Conservation (phyloP, 2,113 vertebrate genomes). For the Mugil cephalus region DNA sequence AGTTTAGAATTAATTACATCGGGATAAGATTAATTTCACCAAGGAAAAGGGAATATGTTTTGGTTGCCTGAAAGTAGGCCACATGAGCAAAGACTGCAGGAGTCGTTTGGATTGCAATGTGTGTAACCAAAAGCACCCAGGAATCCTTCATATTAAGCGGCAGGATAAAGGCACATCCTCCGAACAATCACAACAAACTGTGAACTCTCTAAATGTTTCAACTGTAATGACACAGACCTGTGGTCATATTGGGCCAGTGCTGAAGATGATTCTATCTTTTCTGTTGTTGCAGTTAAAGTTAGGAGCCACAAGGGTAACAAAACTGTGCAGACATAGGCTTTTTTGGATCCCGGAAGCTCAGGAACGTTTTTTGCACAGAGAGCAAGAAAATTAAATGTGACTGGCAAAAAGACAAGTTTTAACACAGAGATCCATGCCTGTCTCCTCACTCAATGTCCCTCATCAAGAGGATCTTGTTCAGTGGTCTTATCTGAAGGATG, state of each 20-base stretch:
- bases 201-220: not conserved
- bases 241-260: constrained; percentile 7
- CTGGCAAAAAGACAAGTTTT: not conserved
- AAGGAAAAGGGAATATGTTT: too few relatives aligned
- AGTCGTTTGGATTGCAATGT: not conserved
- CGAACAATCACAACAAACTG: not conserved
- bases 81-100: constrained; percentile 5
- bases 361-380: constrained; percentile 12
- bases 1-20: too few relatives aligned
- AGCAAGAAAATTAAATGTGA: not conserved
- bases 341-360: constrained; percentile 2
- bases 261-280: not conserved
- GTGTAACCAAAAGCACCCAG: constrained; percentile 7
- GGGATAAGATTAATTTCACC: too few relatives aligned
- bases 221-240: not conserved
- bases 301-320: not conserved
- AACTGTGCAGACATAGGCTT: not conserved
- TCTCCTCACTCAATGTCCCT: not conserved
- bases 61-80: too few relatives aligned
- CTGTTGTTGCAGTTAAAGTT: constrained; percentile 1
- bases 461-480: not conserved
- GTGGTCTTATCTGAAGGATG: not conserved
- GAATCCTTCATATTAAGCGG: not conserved
- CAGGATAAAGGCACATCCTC: not conserved
- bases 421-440: not conserved